phyloP scores from a whole-genome alignment of 2,888 invertebrate species.

The Drosophila acutilabella region DNA sequence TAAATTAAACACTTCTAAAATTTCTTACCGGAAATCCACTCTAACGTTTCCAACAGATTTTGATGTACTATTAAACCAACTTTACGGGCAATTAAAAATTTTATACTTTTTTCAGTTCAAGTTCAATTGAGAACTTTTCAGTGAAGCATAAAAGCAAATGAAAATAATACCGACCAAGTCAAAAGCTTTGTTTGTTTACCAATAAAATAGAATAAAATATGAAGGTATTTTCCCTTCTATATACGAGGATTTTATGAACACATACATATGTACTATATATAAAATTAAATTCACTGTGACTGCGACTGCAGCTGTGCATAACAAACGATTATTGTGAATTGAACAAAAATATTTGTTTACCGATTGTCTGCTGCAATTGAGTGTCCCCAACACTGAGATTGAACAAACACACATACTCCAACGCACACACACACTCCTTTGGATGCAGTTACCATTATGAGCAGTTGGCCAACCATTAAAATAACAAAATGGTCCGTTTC shows the following conservation, averaged over 20 bases:
- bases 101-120: neutral
- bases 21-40: neutral
- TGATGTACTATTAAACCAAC: neutral
- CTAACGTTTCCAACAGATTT: neutral
- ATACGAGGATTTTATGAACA: conserved; percentile 1
- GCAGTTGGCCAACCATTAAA: conserved; percentile 1
- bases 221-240: conserved; percentile 45
- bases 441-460: conserved; percentile 8
- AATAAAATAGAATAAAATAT: conserved; percentile 61
- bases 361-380: conserved; percentile 44
- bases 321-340: conserved; percentile 49
- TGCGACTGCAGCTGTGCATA: conserved; percentile 30
- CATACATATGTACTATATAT: conserved; percentile 23
- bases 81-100: neutral
- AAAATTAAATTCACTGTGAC: conserved; percentile 3
- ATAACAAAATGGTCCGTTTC: conserved; percentile 34
- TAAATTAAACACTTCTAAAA: neutral
- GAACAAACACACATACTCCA: neutral
- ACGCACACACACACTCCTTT: neutral
- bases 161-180: conserved; percentile 45
- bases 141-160: conserved; percentile 30
- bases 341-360: conserved; percentile 41
- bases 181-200: conserved; percentile 53
- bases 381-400: conserved; percentile 60
- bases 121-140: conserved; percentile 1